Conservation (phyloP, 2,113 vertebrate genomes). For the Pseudopipra pipra region DNA sequence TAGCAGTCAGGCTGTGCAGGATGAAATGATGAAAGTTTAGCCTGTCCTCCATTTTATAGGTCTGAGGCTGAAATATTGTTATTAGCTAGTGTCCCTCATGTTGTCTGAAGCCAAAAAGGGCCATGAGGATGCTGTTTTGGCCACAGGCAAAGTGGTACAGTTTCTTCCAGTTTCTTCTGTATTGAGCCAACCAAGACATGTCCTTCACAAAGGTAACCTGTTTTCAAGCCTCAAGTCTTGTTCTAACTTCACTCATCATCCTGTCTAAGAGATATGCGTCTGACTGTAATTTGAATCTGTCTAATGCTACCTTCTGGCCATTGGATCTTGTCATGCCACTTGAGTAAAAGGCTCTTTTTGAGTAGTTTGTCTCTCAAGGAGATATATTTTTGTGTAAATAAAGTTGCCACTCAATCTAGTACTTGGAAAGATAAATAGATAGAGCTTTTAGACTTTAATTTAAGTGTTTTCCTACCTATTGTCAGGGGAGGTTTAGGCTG, state of each 20-base stretch:
- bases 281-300: not conserved
- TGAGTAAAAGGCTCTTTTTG: not conserved
- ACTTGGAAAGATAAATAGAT: not conserved
- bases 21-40: not conserved
- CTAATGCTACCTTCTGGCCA: not conserved
- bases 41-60: not conserved
- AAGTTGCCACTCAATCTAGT: not conserved
- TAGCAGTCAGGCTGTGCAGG: not conserved
- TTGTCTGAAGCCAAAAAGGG: not conserved
- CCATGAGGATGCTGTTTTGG: not conserved
- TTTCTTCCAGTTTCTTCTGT: not conserved
- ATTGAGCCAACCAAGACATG: not conserved
- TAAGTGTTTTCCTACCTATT: not conserved
- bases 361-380: not conserved
- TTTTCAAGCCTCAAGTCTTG: not conserved
- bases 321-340: not conserved
- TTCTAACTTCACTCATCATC: not conserved
- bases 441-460: not conserved
- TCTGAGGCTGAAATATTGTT: not conserved
- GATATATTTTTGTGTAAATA: not conserved
- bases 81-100: not conserved
- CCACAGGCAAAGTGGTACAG: not conserved
- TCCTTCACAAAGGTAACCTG: not conserved
- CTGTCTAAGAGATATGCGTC: not conserved
- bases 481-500: fast-evolving